Evolutionary conservation across 2,113 vertebrate genomes (phyloP).

Genomic region (Cavia aperea): DNA sequence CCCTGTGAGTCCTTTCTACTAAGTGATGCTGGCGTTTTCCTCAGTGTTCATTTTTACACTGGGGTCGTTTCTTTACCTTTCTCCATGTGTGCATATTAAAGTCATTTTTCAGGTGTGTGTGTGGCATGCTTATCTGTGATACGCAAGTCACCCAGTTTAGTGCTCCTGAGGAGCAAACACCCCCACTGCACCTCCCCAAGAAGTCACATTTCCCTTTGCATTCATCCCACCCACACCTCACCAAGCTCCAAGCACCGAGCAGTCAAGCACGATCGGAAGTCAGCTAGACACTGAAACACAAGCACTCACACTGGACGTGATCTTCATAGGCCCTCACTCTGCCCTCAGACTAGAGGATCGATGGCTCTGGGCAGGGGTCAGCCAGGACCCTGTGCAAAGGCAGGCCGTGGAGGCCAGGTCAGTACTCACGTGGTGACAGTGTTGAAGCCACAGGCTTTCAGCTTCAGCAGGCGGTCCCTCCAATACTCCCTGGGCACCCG

Average conservation of each 20-base stretch:
- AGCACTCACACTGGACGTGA: background rate
- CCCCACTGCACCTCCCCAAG: background rate
- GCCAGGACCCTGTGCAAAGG: conserved; percentile 71
- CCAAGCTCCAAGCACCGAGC: background rate
- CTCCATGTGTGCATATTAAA: background rate
- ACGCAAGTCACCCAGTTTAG: background rate
- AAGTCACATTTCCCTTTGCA: background rate
- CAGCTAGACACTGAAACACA: background rate
- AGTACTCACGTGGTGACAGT: conserved; percentile 86
- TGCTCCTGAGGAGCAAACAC: background rate
- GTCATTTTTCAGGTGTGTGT: background rate
- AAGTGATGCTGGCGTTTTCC: background rate
- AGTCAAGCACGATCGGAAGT: background rate
- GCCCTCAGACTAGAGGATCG: background rate
- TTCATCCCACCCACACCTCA: background rate
- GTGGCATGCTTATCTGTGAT: background rate
- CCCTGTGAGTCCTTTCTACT: background rate
- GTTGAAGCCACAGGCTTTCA: conserved; percentile 89
- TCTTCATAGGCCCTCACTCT: background rate
- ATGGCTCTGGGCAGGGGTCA: background rate
- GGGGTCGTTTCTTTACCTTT: background rate
- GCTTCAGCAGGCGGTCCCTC: conserved; percentile 85
- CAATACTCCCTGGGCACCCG: conserved; percentile 86
- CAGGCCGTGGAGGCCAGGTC: conserved; percentile 83
- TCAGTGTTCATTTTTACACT: background rate